A percentile compares a stretch with the other conserved stretches of the same genome.
Conservation (phyloP, 35 echinoderm and acorn worm species). For the Apostichopus californicus region DNA sequence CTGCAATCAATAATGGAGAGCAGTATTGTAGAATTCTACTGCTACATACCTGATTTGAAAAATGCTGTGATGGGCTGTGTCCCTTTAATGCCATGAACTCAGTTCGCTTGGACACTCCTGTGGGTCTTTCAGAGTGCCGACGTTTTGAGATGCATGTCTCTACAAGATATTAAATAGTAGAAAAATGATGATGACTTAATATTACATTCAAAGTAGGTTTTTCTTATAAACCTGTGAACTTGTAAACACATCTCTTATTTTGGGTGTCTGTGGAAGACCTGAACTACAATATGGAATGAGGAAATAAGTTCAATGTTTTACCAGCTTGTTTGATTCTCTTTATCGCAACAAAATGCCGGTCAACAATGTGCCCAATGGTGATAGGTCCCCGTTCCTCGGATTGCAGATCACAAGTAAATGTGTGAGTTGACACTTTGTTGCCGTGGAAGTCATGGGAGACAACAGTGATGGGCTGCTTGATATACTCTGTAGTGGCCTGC, state of each 20-base stretch:
- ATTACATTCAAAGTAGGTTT: background rate
- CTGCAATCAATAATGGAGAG: background rate
- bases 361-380: conserved; percentile 15
- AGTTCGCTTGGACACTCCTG: background rate
- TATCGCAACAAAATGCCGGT: conserved; percentile 5
- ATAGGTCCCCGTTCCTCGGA: conserved; percentile 19
- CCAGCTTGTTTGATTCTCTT: background rate
- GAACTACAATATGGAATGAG: background rate
- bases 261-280: background rate
- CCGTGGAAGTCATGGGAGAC: conserved; percentile 5
- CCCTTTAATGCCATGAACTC: background rate
- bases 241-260: background rate
- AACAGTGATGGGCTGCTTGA: conserved; percentile 21
- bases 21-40: background rate
- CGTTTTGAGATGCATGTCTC: background rate
- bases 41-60: background rate
- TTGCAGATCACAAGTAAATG: conserved; percentile 19
- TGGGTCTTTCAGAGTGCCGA: background rate
- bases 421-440: conserved; percentile 36
- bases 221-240: background rate
- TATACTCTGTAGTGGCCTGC: conserved; percentile 16
- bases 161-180: background rate
- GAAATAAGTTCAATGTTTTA: background rate
- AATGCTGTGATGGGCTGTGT: background rate
- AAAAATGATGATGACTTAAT: background rate